A percentile compares a stretch with the other conserved stretches of the same genome.
phyloP scores from a whole-genome alignment of 2,888 invertebrate genomes.

The Plebejus anna region DNA sequence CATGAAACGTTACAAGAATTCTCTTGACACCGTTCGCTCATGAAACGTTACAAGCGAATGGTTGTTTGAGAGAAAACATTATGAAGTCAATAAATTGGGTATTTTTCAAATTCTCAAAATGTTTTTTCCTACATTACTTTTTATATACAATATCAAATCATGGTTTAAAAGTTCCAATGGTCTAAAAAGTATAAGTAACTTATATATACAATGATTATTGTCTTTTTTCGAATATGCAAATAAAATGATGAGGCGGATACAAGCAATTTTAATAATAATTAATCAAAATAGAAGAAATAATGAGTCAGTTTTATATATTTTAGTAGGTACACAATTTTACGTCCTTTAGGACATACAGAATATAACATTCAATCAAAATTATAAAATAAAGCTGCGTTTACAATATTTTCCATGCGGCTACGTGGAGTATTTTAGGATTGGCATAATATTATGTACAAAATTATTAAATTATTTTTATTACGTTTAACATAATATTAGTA shows the following conservation, averaged over 20 bases:
- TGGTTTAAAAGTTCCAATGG: neutral
- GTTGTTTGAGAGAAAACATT: neutral
- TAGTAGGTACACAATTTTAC: neutral
- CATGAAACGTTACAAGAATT: neutral
- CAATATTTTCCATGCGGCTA: neutral
- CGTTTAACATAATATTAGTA: neutral
- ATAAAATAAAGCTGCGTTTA: neutral
- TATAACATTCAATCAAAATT: neutral
- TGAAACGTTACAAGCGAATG: neutral
- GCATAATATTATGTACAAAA: neutral
- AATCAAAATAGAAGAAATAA: neutral
- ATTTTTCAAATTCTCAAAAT: neutral
- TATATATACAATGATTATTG: slow-evolving; percentile 30
- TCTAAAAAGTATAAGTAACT: slow-evolving; percentile 15
- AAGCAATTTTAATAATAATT: neutral
- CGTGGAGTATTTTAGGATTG: neutral
- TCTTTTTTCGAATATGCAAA: slow-evolving; percentile 15
- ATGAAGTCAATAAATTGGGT: slow-evolving; percentile 31
- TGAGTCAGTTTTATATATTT: neutral
- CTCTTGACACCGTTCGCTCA: too few species aligned
- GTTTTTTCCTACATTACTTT: neutral
- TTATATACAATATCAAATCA: slow-evolving; percentile 15
- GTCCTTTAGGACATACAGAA: neutral
- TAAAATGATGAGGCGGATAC: neutral
- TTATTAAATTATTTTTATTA: neutral